Evolutionary conservation across 2,888 invertebrate species (phyloP).

Genomic region (Cheilosia scutellata): DNA sequence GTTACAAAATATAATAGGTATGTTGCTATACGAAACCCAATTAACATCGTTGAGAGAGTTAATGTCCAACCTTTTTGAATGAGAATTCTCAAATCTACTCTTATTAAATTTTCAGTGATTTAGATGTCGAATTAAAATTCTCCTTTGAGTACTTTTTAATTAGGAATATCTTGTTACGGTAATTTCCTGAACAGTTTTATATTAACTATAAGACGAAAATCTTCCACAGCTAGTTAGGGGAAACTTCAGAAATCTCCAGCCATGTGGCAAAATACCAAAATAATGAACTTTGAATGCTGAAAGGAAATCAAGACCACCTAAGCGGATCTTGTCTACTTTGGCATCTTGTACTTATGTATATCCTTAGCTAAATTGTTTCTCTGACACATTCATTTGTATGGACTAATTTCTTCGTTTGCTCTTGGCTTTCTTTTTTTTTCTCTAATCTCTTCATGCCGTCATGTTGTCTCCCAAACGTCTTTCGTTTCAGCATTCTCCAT

Average conservation of each 20-base stretch:
- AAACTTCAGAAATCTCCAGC: not conserved
- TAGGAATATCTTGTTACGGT: too few relatives aligned
- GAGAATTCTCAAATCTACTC: too few relatives aligned
- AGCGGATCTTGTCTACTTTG: conserved; percentile 37
- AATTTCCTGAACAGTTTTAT: too few relatives aligned
- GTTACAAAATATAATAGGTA: too few relatives aligned
- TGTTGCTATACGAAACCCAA: too few relatives aligned
- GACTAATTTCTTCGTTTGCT: not conserved
- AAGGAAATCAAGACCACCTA: conserved; percentile 28
- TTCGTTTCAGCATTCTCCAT: not conserved
- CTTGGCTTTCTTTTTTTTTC: not conserved
- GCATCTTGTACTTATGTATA: conserved; percentile 17
- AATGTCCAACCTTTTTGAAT: too few relatives aligned
- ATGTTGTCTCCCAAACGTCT: not conserved
- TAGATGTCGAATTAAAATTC: too few relatives aligned
- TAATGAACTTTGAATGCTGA: conserved; percentile 21
- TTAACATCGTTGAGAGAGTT: too few relatives aligned
- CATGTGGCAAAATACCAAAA: conserved; percentile 22
- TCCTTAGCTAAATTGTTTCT: conserved; percentile 14
- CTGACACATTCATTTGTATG: conserved; percentile 21
- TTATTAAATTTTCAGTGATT: too few relatives aligned
- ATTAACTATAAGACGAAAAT: too few relatives aligned
- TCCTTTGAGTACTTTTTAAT: too few relatives aligned
- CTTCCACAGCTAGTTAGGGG: too few relatives aligned
- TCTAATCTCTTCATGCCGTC: conserved; percentile 22